phyloP scores from a whole-genome alignment of 2,888 invertebrate species.

The Amphipyra berbera region DNA sequence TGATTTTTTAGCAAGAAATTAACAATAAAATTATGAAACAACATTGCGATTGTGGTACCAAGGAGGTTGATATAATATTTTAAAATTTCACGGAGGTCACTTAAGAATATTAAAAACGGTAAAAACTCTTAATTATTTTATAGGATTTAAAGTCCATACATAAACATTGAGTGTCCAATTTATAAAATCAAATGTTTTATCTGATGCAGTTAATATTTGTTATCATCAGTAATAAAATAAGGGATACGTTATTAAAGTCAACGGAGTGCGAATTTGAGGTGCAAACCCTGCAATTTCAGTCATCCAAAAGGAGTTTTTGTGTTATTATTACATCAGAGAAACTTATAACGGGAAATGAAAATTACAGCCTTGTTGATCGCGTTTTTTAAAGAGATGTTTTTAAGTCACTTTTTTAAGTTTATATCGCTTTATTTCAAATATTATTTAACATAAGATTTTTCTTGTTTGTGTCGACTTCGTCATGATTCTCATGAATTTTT shows the following conservation, averaged over 20 bases:
- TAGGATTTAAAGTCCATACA: background rate
- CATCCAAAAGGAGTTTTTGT: conserved; percentile 48
- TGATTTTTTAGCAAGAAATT: conserved; percentile 11
- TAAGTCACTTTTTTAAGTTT: conserved; percentile 1
- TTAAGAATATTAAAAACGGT: conserved; percentile 4
- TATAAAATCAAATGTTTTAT: conserved; percentile 28
- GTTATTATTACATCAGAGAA: conserved; percentile 46
- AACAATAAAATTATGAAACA: too few species aligned
- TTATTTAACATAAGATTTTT: background rate
- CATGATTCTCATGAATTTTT: too few species aligned
- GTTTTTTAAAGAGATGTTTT: conserved; percentile 15
- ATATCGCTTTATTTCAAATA: conserved; percentile 12
- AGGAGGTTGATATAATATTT: too few species aligned
- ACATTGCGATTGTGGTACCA: background rate
- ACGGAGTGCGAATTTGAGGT: conserved; percentile 54
- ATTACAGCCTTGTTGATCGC: conserved; percentile 24
- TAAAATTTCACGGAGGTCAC: too few species aligned
- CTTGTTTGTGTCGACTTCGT: background rate
- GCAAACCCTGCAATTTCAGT: conserved; percentile 50
- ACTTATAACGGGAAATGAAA: conserved; percentile 57
- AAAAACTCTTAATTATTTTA: conserved; percentile 25
- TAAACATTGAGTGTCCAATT: conserved; percentile 7
- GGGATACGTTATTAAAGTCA: conserved; percentile 54
- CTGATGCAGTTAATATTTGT: conserved; percentile 51
- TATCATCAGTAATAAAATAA: conserved; percentile 59